phyloP scores from a whole-genome alignment of 2,888 invertebrate genomes.

The Halocaridina rubra region DNA sequence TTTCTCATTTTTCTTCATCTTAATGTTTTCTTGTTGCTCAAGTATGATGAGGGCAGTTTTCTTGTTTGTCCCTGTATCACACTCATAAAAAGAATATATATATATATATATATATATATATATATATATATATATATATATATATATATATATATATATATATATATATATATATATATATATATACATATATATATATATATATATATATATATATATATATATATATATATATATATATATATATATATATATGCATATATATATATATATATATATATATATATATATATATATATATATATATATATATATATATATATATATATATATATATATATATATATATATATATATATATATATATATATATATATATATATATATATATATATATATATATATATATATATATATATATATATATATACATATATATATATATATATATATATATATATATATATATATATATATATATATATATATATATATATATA shows the following conservation, averaged over 20 bases:
- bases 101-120: not conserved
- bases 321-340: not conserved
- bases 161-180: not conserved
- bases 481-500: not conserved
- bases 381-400: not conserved
- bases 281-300: not conserved
- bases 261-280: not conserved
- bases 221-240: not conserved
- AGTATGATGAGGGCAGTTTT: too few relatives aligned
- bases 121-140: constrained; percentile 6
- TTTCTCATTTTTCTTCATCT: too few relatives aligned
- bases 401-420: not conserved
- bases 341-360: not conserved
- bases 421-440: not conserved
- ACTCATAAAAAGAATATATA: not conserved
- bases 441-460: not conserved
- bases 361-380: not conserved
- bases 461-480: not conserved
- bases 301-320: not conserved
- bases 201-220: not conserved
- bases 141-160: not conserved
- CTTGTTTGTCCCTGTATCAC: too few relatives aligned
- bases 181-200: not conserved
- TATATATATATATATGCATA: not conserved
- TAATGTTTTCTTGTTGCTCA: too few relatives aligned